Percentiles rank a stretch among this genome's conserved stretches.
phyloP scores from a whole-genome alignment of 2,888 invertebrate species.

The Ecdyonurus torrentis region DNA sequence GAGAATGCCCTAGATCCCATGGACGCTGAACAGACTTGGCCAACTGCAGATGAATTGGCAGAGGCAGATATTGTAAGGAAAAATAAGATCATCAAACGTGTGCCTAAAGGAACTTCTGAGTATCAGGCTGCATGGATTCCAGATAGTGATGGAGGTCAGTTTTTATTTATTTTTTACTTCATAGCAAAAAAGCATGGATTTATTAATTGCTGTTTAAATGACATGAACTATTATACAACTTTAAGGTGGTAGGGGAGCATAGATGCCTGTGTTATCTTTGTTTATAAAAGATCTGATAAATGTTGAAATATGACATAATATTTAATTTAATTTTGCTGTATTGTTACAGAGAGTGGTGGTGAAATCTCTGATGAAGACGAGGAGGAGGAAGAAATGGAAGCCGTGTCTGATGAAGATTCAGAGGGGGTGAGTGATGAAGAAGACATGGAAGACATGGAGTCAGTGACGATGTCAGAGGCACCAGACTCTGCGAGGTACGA shows the following conservation, averaged over 20 bases:
- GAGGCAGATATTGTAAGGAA: conserved; percentile 44
- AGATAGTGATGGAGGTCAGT: conserved; percentile 29
- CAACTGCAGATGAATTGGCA: conserved; percentile 77
- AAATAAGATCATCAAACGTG: conserved; percentile 53
- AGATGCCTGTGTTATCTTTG: no score
- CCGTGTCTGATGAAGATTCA: conserved; percentile 25
- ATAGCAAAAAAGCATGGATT: no score
- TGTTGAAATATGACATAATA: no score
- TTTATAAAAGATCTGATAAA: no score
- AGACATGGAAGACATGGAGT: conserved; percentile 49
- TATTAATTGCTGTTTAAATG: no score
- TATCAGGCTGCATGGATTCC: conserved; percentile 94
- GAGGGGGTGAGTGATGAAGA: conserved; percentile 27
- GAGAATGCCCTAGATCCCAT: conserved; percentile 78
- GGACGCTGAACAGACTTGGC: conserved; percentile 96
- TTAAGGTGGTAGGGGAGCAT: no score
- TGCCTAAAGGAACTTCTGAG: conserved; percentile 91
- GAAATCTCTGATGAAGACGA: conserved; percentile 22
- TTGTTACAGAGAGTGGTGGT: no score
- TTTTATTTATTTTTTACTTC: background rate
- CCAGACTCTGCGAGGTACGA: conserved; percentile 56
- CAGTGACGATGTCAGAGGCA: conserved; percentile 30
- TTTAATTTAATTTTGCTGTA: no score
- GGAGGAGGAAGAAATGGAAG: conserved; percentile 25
- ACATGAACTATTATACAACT: no score